Percentiles rank a stretch among this genome's conserved stretches.
Evolutionary conservation across 2,888 invertebrate species (phyloP).

Genomic region (Leptopilina myrica): DNA sequence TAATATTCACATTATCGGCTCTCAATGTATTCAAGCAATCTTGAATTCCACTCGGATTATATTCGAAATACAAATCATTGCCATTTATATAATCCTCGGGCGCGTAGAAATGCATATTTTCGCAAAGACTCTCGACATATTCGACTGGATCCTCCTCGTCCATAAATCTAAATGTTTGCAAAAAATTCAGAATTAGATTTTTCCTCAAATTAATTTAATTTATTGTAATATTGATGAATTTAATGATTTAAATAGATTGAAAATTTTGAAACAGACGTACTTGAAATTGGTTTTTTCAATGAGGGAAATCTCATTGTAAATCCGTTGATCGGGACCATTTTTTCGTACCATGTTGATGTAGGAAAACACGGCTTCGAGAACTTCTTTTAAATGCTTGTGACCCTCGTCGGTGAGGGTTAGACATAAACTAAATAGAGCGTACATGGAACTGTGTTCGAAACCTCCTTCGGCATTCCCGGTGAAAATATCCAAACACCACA

Average conservation of each 20-base stretch:
- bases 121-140: slow-evolving; percentile 86
- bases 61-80: slow-evolving; percentile 85
- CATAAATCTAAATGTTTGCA: slow-evolving; percentile 78
- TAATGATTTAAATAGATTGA: too few relatives aligned
- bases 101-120: slow-evolving; percentile 89
- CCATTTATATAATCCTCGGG: slow-evolving; percentile 89
- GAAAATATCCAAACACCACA: slow-evolving; percentile 86
- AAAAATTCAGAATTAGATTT: too few relatives aligned
- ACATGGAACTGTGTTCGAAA: slow-evolving; percentile 88
- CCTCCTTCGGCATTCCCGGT: slow-evolving; percentile 87
- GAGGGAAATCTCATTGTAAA: slow-evolving; percentile 77
- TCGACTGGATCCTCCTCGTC: slow-evolving; percentile 85
- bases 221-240: too few relatives aligned
- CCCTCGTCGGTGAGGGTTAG: slow-evolving; percentile 89
- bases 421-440: slow-evolving; percentile 85
- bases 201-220: too few relatives aligned
- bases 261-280: slow-evolving; percentile 52
- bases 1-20: slow-evolving; percentile 84
- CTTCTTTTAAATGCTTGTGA: slow-evolving; percentile 83
- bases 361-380: slow-evolving; percentile 87
- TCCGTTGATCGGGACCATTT: slow-evolving; percentile 83
- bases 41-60: slow-evolving; percentile 83
- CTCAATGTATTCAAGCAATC: slow-evolving; percentile 81
- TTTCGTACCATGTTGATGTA: slow-evolving; percentile 86
- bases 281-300: slow-evolving; percentile 84